A percentile compares a stretch with the other conserved stretches of the same genome.
Conservation (phyloP, 2,113 vertebrate genomes). For the Tachysurus vachellii region DNA sequence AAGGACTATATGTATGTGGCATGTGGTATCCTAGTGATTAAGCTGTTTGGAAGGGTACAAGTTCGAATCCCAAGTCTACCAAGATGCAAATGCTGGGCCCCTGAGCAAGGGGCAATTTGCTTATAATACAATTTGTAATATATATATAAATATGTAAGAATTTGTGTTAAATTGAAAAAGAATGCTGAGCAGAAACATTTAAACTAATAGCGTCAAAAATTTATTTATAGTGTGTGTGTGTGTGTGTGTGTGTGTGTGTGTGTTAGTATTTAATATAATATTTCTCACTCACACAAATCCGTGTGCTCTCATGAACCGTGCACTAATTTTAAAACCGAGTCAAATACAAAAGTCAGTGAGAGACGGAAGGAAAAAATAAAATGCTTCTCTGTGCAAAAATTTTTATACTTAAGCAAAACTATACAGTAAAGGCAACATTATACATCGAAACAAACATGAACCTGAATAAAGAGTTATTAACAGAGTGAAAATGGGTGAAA, state of each 20-base stretch:
- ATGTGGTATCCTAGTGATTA: too few species aligned
- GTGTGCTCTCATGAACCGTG: conserved; percentile 62
- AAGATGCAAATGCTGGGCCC: too few species aligned
- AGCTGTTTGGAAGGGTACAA: too few species aligned
- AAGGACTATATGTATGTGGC: too few species aligned
- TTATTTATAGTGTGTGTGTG: background rate
- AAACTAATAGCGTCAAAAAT: too few species aligned
- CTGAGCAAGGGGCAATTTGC: too few species aligned
- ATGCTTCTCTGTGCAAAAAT: conserved; percentile 3
- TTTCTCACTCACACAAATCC: conserved; percentile 60
- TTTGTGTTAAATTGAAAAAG: too few species aligned
- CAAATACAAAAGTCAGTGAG: conserved; percentile 20
- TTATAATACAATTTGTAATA: too few species aligned
- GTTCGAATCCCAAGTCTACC: too few species aligned
- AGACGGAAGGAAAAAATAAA: background rate
- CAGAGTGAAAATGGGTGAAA: conserved; percentile 42
- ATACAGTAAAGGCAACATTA: background rate
- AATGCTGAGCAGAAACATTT: too few species aligned
- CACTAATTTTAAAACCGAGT: conserved; percentile 69
- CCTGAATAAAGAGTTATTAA: conserved; percentile 10
- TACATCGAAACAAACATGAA: conserved; percentile 15
- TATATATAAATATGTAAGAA: too few species aligned
- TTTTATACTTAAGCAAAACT: conserved; percentile 38
- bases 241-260: background rate
- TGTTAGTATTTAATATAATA: conserved; percentile 60